phyloP scores from a whole-genome alignment of 2,797 vertebrate species.

The Acrocephalus scirpaceus region DNA sequence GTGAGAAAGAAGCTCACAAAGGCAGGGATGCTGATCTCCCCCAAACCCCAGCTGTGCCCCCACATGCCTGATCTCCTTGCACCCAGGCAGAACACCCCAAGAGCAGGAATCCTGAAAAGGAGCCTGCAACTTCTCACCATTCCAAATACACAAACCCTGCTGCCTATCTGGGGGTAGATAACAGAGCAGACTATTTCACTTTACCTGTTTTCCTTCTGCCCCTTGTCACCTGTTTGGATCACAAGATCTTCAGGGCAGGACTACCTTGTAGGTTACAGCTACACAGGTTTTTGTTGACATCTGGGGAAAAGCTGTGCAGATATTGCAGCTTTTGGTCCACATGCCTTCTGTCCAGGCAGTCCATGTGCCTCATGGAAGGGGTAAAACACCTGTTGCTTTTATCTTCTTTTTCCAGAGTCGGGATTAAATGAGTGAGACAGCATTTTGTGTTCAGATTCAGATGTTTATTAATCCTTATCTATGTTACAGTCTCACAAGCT shows the following conservation, averaged over 20 bases:
- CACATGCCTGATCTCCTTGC: background rate
- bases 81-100: background rate
- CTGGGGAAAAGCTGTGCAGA: background rate
- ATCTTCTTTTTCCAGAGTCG: too few species aligned
- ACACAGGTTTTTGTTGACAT: background rate
- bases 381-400: background rate
- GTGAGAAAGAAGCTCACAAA: background rate
- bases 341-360: background rate
- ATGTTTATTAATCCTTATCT: too few species aligned
- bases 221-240: background rate
- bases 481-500: too few species aligned
- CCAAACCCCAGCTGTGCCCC: background rate
- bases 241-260: background rate
- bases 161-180: rapidly evolving
- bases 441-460: too few species aligned
- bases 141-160: background rate
- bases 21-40: background rate
- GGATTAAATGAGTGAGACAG: too few species aligned
- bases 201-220: background rate
- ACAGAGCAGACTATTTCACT: background rate
- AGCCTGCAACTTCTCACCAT: background rate
- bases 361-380: rapidly evolving
- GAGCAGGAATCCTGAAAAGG: background rate
- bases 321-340: background rate
- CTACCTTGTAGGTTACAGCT: background rate